phyloP scores from a whole-genome alignment of 1,140 invertebrate species.

The Dendrolimus punctatus region DNA sequence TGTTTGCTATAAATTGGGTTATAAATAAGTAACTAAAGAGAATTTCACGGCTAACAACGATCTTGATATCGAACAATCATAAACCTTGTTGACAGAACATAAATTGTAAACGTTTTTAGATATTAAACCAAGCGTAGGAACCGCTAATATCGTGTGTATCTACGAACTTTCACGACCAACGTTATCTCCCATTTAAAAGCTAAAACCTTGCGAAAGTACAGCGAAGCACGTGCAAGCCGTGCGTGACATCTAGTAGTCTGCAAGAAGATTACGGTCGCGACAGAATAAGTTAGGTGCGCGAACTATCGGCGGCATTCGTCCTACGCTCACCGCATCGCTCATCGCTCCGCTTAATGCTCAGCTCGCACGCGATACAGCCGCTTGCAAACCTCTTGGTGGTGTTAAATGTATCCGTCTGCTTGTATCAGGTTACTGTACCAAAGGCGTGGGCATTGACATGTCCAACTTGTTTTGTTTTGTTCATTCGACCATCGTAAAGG shows the following conservation, averaged over 20 bases:
- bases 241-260: conserved; percentile 51
- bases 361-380: conserved; percentile 45
- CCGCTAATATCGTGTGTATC: not conserved
- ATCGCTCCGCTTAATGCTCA: conserved; percentile 56
- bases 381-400: conserved; percentile 56
- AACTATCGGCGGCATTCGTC: conserved; percentile 33
- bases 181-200: conserved; percentile 5
- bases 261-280: conserved; percentile 37
- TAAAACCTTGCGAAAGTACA: conserved; percentile 15
- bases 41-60: too few species aligned
- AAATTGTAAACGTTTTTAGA: not conserved
- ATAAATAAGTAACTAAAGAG: not conserved
- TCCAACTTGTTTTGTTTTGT: conserved; percentile 65
- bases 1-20: not conserved
- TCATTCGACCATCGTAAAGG: conserved; percentile 59
- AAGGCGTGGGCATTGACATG: conserved; percentile 70
- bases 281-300: conserved; percentile 36
- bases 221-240: conserved; percentile 20
- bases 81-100: too few species aligned
- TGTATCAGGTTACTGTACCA: conserved; percentile 62
- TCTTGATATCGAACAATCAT: too few species aligned
- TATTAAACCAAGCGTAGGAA: not conserved
- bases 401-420: conserved; percentile 65
- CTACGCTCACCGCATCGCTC: conserved; percentile 34
- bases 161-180: not conserved